Percentiles rank a stretch among this genome's conserved stretches.
Evolutionary conservation across 1,140 invertebrate genomes (phyloP).

Genomic region (Bradysia coprophila): DNA sequence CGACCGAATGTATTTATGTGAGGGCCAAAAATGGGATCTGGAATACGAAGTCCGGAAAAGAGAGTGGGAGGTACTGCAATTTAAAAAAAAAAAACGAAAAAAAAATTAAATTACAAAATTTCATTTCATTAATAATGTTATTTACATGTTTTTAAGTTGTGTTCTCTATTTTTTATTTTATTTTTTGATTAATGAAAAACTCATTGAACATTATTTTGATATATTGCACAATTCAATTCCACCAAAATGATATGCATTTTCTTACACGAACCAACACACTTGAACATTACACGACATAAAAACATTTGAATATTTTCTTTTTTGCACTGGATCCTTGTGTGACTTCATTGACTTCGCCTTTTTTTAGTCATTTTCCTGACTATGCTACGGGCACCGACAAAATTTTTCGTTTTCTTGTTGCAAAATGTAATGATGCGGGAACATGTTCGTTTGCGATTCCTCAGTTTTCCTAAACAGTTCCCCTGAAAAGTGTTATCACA

Average conservation of each 20-base stretch:
- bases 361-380: not conserved
- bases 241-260: not conserved
- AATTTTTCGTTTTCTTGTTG: no score
- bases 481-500: no score
- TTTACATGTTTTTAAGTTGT: not conserved
- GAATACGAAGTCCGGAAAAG: constrained; percentile 96
- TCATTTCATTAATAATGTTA: not conserved
- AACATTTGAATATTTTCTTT: not conserved
- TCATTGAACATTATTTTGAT: no score
- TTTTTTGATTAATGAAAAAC: not conserved
- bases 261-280: not conserved
- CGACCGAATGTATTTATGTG: constrained; percentile 86
- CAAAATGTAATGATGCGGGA: no score
- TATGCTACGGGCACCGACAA: no score
- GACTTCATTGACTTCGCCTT: not conserved
- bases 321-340: not conserved
- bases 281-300: not conserved
- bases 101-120: not conserved
- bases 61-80: constrained; percentile 84
- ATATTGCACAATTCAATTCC: not conserved
- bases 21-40: constrained; percentile 99
- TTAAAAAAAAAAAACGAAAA: constrained; percentile 12
- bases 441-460: no score
- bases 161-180: not conserved
- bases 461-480: no score